Evolutionary conservation across 92 coral and sea anemone species (phyloP).

Genomic region (Palythoa heliodiscus): DNA sequence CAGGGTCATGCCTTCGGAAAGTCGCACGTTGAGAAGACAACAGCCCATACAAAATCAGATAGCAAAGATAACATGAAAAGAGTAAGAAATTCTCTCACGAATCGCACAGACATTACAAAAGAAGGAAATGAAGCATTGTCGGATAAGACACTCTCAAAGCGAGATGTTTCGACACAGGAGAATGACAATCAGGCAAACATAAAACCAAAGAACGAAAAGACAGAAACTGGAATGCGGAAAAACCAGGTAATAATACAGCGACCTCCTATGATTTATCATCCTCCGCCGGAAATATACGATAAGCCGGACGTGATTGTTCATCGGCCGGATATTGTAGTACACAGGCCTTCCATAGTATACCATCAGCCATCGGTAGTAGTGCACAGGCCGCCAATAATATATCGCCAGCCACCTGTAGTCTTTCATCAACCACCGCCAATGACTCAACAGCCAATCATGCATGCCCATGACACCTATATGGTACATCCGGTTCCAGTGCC

Average conservation of each 20-base stretch:
- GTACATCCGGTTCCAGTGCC: slow-evolving; percentile 70
- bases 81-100: neutral
- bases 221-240: slow-evolving; percentile 52
- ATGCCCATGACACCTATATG: slow-evolving; percentile 74
- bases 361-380: slow-evolving; percentile 88
- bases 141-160: slow-evolving; percentile 24
- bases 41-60: neutral
- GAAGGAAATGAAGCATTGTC: neutral
- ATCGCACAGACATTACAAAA: neutral
- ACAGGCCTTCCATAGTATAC: slow-evolving; percentile 80
- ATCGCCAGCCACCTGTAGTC: slow-evolving; percentile 82
- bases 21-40: slow-evolving; percentile 54
- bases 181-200: neutral
- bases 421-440: slow-evolving; percentile 93
- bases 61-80: neutral
- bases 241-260: slow-evolving; percentile 76
- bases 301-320: slow-evolving; percentile 80
- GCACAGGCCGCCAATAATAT: slow-evolving; percentile 84
- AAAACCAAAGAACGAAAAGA: slow-evolving; percentile 8
- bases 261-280: slow-evolving; percentile 83
- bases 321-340: slow-evolving; percentile 85
- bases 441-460: slow-evolving; percentile 74
- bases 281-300: slow-evolving; percentile 91
- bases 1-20: slow-evolving; percentile 56
- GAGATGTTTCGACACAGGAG: neutral